phyloP scores from a whole-genome alignment of 2,113 vertebrate species.

The Vulpes vulpes region DNA sequence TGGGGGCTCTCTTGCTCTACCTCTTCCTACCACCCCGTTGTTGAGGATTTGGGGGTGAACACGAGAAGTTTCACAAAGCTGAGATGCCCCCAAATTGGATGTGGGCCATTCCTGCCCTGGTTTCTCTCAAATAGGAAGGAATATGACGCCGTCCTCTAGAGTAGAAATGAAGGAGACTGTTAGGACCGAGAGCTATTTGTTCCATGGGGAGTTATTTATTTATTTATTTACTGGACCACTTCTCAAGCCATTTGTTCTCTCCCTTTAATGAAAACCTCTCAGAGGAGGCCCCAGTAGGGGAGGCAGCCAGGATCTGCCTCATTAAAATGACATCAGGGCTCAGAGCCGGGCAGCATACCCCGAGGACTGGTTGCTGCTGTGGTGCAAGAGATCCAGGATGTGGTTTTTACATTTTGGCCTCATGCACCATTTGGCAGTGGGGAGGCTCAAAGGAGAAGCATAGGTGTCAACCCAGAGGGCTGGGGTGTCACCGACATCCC shows the following conservation, averaged over 20 bases:
- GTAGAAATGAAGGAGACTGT: not conserved
- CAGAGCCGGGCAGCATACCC: not conserved
- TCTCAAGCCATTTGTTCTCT: constrained; percentile 32
- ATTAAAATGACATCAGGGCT: constrained; percentile 11
- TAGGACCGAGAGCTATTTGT: not conserved
- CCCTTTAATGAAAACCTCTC: constrained; percentile 64
- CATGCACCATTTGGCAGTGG: rapidly evolving
- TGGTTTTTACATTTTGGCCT: not conserved
- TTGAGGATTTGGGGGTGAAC: not conserved
- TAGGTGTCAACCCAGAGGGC: not conserved
- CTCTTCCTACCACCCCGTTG: not conserved
- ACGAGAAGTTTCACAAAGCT: not conserved
- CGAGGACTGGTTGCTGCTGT: not conserved
- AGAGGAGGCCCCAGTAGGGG: not conserved
- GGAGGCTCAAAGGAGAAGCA: not conserved
- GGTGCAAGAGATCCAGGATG: not conserved
- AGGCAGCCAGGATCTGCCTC: constrained; percentile 34
- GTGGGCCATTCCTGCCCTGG: not conserved
- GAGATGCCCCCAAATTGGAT: not conserved
- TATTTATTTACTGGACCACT: not conserved
- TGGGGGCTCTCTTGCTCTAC: not conserved
- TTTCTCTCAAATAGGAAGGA: not conserved
- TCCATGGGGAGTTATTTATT: not conserved
- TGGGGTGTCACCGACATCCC: no score
- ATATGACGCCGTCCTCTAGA: not conserved